Conservation (phyloP, 2,888 invertebrate genomes). For the Drosophila eohydei region DNA sequence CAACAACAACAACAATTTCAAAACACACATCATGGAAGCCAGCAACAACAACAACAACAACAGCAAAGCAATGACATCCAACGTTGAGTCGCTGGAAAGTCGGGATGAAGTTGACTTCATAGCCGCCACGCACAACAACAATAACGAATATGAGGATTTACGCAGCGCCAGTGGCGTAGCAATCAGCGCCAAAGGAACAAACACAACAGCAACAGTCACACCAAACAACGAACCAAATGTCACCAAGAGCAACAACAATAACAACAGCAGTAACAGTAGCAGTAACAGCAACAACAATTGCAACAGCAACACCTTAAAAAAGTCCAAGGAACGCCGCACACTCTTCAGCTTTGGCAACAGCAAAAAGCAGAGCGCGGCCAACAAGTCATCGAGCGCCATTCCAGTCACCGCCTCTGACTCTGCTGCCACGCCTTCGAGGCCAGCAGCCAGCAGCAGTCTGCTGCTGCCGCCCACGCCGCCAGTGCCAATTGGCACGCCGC, state of each 20-base stretch:
- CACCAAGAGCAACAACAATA: conserved; percentile 37
- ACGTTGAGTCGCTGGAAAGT: conserved; percentile 32
- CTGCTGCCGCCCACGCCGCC: conserved; percentile 45
- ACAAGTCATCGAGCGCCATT: conserved; percentile 33
- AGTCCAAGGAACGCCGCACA: conserved; percentile 66
- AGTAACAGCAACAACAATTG: conserved; percentile 21
- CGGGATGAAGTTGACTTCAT: conserved; percentile 84
- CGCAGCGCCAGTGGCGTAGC: conserved; percentile 52
- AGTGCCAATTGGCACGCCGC: conserved; percentile 76
- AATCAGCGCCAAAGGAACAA: conserved; percentile 62
- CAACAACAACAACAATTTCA: conserved; percentile 9
- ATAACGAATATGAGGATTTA: conserved; percentile 67
- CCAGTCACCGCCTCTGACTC: background rate
- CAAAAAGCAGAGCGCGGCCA: conserved; percentile 50
- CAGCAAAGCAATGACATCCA: conserved; percentile 31
- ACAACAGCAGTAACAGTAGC: conserved; percentile 25
- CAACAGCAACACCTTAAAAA: conserved; percentile 58
- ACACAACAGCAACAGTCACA: conserved; percentile 53
- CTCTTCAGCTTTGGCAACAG: conserved; percentile 64
- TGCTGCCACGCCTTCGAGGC: background rate
- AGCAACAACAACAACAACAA: conserved; percentile 37
- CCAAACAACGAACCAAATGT: conserved; percentile 67
- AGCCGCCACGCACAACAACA: conserved; percentile 56
- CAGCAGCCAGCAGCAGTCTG: conserved; percentile 24
- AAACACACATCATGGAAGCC: conserved; percentile 40